A percentile compares a stretch with the other conserved stretches of the same genome.
phyloP scores from a whole-genome alignment of 1,140 invertebrate species.

The Laupala kohalensis region DNA sequence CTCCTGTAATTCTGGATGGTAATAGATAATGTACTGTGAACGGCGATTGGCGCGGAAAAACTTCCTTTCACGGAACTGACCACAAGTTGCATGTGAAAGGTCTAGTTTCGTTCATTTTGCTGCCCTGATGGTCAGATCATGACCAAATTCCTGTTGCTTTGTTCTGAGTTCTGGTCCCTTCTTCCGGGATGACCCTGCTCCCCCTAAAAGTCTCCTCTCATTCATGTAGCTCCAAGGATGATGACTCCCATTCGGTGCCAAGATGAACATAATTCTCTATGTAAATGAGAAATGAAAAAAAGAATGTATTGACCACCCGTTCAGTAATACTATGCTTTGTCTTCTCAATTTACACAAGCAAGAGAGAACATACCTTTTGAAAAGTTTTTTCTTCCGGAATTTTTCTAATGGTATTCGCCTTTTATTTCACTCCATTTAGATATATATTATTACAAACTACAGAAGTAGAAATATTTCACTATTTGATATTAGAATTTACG shows the following conservation, averaged over 20 bases:
- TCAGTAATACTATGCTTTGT: no score
- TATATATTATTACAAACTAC: no score
- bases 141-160: not conserved
- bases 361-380: no score
- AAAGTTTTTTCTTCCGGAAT: no score
- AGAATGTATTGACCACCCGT: not conserved
- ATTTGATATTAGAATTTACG: no score
- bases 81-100: not conserved
- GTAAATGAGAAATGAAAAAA: not conserved
- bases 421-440: no score
- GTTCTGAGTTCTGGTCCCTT: not conserved
- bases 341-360: no score
- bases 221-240: not conserved
- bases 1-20: no score
- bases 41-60: no score
- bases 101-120: not conserved
- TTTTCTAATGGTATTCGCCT: no score
- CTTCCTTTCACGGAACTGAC: not conserved
- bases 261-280: not conserved
- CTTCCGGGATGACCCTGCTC: not conserved
- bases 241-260: not conserved
- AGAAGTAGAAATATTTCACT: no score
- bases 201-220: not conserved
- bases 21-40: no score
- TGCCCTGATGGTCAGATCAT: not conserved